Percentiles rank a stretch among this genome's conserved stretches.
phyloP scores from a whole-genome alignment of 1,140 invertebrate species.

The Trichomalopsis sarcophagae region DNA sequence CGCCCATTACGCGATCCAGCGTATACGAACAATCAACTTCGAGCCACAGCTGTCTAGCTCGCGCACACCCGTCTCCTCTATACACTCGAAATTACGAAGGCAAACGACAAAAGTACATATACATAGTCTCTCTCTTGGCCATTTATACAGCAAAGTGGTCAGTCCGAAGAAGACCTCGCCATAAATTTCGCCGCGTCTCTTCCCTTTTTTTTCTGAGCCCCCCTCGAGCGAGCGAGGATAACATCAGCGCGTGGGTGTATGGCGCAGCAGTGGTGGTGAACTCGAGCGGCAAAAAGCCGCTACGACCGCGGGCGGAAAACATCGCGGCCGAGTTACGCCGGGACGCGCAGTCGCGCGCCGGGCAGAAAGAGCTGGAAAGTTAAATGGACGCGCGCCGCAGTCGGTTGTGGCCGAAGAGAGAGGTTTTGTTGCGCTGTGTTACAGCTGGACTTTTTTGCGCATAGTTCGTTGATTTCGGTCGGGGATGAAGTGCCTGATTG shows the following conservation, averaged over 20 bases:
- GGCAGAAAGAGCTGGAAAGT: neutral
- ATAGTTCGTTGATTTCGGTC: neutral
- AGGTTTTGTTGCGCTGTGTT: neutral
- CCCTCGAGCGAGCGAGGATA: neutral
- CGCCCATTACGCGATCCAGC: no score
- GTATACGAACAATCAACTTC: no score
- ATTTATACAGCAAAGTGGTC: slow-evolving; percentile 21
- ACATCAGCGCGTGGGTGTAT: neutral
- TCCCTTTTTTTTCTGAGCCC: neutral
- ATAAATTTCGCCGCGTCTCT: slow-evolving; percentile 21
- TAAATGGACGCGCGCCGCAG: neutral
- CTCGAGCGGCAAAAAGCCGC: neutral
- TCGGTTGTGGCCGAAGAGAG: neutral
- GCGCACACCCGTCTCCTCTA: no score
- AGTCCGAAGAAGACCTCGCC: slow-evolving; percentile 6
- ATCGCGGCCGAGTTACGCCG: neutral
- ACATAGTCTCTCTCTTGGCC: neutral
- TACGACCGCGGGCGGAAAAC: neutral
- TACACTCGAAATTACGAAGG: no score
- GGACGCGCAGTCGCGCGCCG: no score
- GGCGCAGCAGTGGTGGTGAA: neutral
- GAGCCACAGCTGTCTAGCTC: no score
- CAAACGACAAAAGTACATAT: no score
- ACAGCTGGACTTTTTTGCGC: neutral
- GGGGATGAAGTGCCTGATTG: no score